Evolutionary conservation across 2,888 invertebrate species (phyloP), one percentile per base, ranked within the genome.

Genomic region (Drosophila quinaria): DNA sequence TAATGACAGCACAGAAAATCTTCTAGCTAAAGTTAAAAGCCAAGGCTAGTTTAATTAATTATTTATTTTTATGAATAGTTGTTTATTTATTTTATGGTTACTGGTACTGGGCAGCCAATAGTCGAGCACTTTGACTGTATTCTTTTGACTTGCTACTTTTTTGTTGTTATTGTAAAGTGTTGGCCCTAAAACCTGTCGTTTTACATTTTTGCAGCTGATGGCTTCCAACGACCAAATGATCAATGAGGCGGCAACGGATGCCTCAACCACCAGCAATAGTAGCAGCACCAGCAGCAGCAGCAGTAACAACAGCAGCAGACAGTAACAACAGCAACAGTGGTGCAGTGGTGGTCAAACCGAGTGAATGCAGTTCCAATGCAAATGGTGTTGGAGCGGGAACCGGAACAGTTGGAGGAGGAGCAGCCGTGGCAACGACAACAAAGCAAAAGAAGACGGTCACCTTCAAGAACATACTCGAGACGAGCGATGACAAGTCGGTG

Each of bases 381-480:
- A 74, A 59, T 63, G 59, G n/a, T 33, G 39, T 25, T 41, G 31
- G 41, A 4, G 8, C 41, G 19, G 29, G 25, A 25, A 25, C 31
- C 11, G 33, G 44, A 19, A 11, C 42, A 22, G 29, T 42, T 22
- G 13, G n/a, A 31, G 51, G 55, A 5, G 13, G 19, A 31, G 50
- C 58, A 5, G 37, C 35, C 29, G 17, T 49, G 25, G 41, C 63
- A 10, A 17, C 78, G 4, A 46, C 60, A 10, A 22, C 78, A 5
- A 90, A 89, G 60, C 91, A 94, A 64, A 95, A 94, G 91, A 95
- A 95, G 93, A 95, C 95, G 49, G 95, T 95, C 22, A 95, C 95
- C 58, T 95, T 95, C 92, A 95, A 95, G 74, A 94, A 94, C 79
- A 94, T 94, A 65, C 90, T 92, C 37, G 95, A 95, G 89, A 94